A percentile compares a stretch with the other conserved stretches of the same genome.
Conservation (phyloP, 2,888 invertebrate species). For the Dynastes grantii region DNA sequence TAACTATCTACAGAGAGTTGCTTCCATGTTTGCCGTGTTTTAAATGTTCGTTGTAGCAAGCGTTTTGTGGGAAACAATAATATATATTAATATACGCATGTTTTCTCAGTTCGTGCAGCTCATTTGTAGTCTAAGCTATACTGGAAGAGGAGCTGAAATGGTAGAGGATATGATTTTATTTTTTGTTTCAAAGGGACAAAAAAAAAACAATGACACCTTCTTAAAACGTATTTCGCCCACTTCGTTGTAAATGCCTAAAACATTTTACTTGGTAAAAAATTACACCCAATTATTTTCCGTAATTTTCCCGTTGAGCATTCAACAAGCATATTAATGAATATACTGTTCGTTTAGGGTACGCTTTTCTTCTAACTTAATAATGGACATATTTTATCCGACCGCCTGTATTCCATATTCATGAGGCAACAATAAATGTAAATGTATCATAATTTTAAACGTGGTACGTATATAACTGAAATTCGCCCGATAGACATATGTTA, state of each 20-base stretch:
- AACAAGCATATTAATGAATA: not conserved
- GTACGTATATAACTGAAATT: not conserved
- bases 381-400: not conserved
- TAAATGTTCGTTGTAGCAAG: no score
- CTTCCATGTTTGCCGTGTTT: no score
- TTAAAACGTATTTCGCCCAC: no score
- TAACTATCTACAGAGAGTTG: no score
- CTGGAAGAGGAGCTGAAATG: no score
- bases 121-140: no score
- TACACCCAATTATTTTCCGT: not conserved
- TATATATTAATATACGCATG: no score
- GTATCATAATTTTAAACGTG: not conserved
- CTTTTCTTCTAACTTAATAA: not conserved
- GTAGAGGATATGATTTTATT: no score
- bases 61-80: no score
- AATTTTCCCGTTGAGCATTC: not conserved
- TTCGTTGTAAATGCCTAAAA: not conserved
- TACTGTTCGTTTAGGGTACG: not conserved
- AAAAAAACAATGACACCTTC: no score
- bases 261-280: not conserved
- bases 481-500: not conserved
- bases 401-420: constrained; percentile 9
- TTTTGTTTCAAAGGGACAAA: no score
- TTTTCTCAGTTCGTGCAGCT: no score
- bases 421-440: not conserved